Evolutionary conservation across 2,113 vertebrate genomes (phyloP), one percentile per base, ranked within the genome.

Genomic region (Oceanodroma tethys): DNA sequence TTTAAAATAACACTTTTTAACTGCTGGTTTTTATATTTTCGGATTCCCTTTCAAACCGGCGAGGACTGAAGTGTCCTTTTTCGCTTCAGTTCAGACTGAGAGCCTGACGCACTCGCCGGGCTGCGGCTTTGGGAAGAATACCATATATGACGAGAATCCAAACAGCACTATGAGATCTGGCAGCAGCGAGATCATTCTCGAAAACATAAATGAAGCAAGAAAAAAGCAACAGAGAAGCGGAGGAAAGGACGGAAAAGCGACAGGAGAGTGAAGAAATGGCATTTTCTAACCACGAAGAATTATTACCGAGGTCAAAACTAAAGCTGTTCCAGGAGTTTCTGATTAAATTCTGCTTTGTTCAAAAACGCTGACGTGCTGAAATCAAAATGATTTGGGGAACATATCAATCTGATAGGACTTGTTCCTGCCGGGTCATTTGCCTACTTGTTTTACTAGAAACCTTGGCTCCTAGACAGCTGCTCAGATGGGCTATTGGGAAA

Each of bases 331-430:
- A 88, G 83, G 73, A 90, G 83, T 71, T 88, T 81, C 86, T 88
- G 91, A 92, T 92, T 90, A 95, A 96, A 90, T 16, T 42, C 70
- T 60, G 65, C n/a, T 60, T 32, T 86, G 83, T 87, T 95, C 66
- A n/a, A 23, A 93, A 89, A 7, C n/a, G 94, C 94, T 95, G 95
- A 96, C 36, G 3, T n/a, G 76, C 91, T 40, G 73, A 80, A 85
- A 88, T 81, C 73, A 65, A 65, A 86, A 76, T 18, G 48, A 62
- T 81, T 43, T 75, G 81, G 36, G 65, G 95, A 88, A 89, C 27
- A 8, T 7, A 91, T 91, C 95, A 79, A 81, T 97, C 94, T 94
- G 91, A 95, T 92, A 65, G 76, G 27, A 83, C 83, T 88, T 12
- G 9, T 42, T 95, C 84, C 88, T 91, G 34, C 29, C 7, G 10